These are phyloP conservation scores for Camponotus vicinus DNA, from an alignment of 1,140 invertebrate species.

Conservation along the genomic window DNA sequence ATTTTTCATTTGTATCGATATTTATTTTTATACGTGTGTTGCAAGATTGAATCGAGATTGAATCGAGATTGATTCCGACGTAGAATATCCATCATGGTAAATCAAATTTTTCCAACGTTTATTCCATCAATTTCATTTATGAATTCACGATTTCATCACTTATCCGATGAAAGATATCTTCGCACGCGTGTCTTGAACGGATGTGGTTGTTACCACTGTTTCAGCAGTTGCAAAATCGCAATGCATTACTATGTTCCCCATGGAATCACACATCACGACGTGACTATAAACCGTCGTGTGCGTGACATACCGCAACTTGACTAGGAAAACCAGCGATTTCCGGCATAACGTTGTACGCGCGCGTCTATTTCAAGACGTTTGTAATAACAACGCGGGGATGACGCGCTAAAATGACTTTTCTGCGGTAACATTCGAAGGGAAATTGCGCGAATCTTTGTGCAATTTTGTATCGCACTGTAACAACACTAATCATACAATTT, in stretches of 20 bases:
- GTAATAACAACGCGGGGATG: constrained; percentile 34
- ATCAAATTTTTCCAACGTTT: background rate
- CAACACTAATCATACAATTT: background rate
- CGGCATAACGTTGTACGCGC: constrained; percentile 21
- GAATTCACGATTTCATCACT: background rate
- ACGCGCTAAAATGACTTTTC: constrained; percentile 42
- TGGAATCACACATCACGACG: constrained; percentile 46
- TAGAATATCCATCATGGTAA: background rate
- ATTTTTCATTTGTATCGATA: background rate
- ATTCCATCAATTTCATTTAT: constrained; percentile 46
- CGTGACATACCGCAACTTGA: constrained; percentile 59
- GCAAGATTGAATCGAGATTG: constrained; percentile 6
- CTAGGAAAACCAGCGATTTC: constrained; percentile 44
- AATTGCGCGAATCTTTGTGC: background rate
- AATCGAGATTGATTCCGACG: background rate
- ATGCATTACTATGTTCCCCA: constrained; percentile 35
- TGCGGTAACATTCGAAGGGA: background rate
- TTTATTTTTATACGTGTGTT: background rate
- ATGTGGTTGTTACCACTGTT: constrained; percentile 45
- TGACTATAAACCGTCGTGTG: constrained; percentile 48
- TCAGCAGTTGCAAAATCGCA: constrained; percentile 45
- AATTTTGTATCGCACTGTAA: background rate
- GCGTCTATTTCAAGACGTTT: constrained; percentile 38
- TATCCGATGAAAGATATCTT: constrained; percentile 17
- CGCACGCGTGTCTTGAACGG: constrained; percentile 31